Evolutionary conservation across 2,113 vertebrate species (phyloP).

Genomic region (zebrafish (Danio rerio)): GRCz12tu NC_133176.1:14042001-14042500

Average conservation of each 20-base stretch:
- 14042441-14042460: constrained; percentile 53
- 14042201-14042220: constrained; percentile 33
- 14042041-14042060: background rate
- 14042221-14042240: constrained; percentile 34
- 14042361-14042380: constrained; percentile 47
- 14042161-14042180: constrained; percentile 12
- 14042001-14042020: background rate
- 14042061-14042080: background rate
- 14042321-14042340: constrained; percentile 64
- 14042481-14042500: constrained; percentile 30
- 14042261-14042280: constrained; percentile 65
- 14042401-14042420: constrained; percentile 35
- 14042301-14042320: constrained; percentile 66
- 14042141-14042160: constrained; percentile 35
- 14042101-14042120: constrained; percentile 10
- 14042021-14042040: background rate
- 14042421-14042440: constrained; percentile 55
- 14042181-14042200: constrained; percentile 36
- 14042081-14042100: constrained; percentile 4
- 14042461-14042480: constrained; percentile 22
- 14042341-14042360: constrained; percentile 75
- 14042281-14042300: constrained; percentile 67
- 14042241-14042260: constrained; percentile 48
- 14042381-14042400: constrained; percentile 25
- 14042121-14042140: constrained; percentile 14